phyloP scores from a whole-genome alignment of 2,888 invertebrate species.

The Orthosia gracilis region DNA sequence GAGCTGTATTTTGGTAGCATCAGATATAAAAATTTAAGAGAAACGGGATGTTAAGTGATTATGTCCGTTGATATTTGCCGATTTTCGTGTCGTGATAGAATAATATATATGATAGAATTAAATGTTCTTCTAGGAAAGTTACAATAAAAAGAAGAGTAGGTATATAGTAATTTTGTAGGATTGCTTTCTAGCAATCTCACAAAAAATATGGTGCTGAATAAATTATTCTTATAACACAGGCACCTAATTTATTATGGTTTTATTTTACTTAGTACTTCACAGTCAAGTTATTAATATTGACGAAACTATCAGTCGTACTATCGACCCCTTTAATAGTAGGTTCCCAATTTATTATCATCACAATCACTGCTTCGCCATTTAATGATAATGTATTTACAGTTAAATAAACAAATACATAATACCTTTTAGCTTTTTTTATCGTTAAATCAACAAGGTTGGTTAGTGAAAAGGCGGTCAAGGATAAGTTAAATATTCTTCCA shows the following conservation, averaged over 20 bases:
- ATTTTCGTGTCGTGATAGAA: background rate
- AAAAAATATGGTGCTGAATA: too few relatives aligned
- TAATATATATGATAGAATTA: background rate
- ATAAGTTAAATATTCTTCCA: too few relatives aligned
- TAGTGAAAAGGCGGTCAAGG: too few relatives aligned
- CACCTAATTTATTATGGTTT: background rate
- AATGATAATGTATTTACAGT: background rate
- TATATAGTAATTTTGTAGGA: background rate
- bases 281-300: background rate
- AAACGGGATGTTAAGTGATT: background rate
- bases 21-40: background rate
- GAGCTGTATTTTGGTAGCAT: background rate
- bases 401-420: too few relatives aligned
- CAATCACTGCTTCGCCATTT: constrained; percentile 2
- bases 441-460: too few relatives aligned
- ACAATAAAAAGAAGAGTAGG: too few relatives aligned
- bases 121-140: background rate
- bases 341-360: background rate
- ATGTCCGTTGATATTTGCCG: background rate
- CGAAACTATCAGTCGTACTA: background rate
- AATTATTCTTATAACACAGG: too few relatives aligned
- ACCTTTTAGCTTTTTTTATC: too few relatives aligned
- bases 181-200: background rate
- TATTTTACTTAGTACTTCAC: background rate
- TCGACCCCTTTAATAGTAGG: constrained; percentile 9